Percentiles rank a stretch among this genome's conserved stretches.
These are phyloP conservation scores for Aphelenchoides besseyi DNA, from an alignment of 1,140 invertebrate genomes.

Conservation along the genomic window DNA sequence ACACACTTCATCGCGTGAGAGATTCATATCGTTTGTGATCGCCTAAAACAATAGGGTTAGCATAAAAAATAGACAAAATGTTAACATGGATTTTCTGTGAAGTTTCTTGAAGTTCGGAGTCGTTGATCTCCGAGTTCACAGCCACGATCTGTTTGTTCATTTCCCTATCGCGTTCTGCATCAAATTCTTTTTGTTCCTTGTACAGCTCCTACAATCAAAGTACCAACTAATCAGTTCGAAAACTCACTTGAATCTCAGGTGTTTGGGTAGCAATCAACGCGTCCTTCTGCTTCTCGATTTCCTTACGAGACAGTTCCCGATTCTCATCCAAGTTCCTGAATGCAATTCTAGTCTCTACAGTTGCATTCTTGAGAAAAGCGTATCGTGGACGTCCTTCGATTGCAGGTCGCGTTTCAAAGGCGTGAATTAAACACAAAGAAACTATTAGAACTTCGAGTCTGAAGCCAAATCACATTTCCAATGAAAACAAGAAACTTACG, in stretches of 20 bases:
- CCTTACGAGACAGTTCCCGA: not conserved
- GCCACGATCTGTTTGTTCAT: not conserved
- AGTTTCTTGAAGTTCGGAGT: not conserved
- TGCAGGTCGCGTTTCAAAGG: not conserved
- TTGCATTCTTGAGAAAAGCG: not conserved
- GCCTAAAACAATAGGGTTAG: not conserved
- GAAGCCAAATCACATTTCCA: not conserved
- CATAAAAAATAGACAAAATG: not conserved
- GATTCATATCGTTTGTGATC: not conserved
- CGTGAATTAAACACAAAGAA: not conserved
- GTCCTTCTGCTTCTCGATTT: not conserved
- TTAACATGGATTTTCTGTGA: not conserved
- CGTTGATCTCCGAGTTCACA: not conserved
- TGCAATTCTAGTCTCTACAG: not conserved
- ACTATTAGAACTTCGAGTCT: not conserved
- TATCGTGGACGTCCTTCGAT: not conserved
- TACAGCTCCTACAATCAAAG: not conserved
- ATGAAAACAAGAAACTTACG: not conserved
- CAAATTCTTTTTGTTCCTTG: not conserved
- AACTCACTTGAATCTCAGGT: conserved; percentile 1
- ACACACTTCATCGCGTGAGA: not conserved
- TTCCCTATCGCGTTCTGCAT: not conserved
- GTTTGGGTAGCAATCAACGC: not conserved
- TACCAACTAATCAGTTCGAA: not conserved
- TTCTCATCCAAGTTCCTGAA: not conserved